A percentile compares a stretch with the other conserved stretches of the same genome.
phyloP scores from a whole-genome alignment of 2,113 vertebrate genomes.

The Caracal caracal region DNA sequence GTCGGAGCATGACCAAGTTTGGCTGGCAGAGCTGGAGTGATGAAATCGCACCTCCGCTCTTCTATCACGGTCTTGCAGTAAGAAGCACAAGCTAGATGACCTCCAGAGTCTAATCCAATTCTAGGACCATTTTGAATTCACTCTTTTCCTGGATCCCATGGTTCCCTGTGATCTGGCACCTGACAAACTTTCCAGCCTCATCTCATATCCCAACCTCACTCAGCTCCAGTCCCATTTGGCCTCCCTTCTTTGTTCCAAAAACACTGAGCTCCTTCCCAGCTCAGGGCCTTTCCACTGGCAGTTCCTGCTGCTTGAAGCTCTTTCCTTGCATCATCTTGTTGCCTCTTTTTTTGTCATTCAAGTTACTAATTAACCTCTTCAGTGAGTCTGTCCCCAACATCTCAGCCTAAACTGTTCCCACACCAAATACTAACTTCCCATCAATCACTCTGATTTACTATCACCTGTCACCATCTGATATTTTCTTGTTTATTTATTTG shows the following conservation, averaged over 20 bases:
- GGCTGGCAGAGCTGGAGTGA: not conserved
- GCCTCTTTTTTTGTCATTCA: not conserved
- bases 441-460: not conserved
- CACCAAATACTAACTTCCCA: not conserved
- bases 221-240: not conserved
- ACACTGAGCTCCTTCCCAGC: not conserved
- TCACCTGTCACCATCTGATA: not conserved
- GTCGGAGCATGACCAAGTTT: not conserved
- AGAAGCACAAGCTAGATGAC: not conserved
- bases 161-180: not conserved
- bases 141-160: not conserved
- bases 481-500: not conserved
- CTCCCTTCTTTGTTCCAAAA: not conserved
- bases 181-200: not conserved
- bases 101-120: not conserved
- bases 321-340: not conserved
- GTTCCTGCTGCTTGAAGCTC: not conserved
- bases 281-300: not conserved
- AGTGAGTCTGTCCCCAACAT: not conserved
- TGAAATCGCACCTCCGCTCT: not conserved
- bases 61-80: not conserved
- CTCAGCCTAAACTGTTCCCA: not conserved
- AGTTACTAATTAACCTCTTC: not conserved
- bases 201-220: rapidly evolving
- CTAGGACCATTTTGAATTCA: not conserved